Conservation (phyloP, 2,113 vertebrate genomes). For the Mustelus asterias region DNA sequence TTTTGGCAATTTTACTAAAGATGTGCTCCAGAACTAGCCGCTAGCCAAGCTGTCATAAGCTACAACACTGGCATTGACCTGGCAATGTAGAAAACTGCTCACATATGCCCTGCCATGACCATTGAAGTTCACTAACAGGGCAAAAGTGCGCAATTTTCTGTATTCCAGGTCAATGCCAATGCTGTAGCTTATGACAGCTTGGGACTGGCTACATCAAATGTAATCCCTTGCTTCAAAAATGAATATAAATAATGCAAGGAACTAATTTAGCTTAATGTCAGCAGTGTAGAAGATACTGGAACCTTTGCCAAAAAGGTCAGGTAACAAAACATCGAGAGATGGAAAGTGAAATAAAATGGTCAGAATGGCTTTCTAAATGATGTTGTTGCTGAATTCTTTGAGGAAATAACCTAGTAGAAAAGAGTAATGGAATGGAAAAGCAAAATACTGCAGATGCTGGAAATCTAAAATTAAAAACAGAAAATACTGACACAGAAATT, state of each 20-base stretch:
- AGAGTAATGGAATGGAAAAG: neutral
- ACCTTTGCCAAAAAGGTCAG: neutral
- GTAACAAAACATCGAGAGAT: neutral
- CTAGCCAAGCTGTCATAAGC: no score
- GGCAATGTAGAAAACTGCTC: no score
- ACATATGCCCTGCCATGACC: no score
- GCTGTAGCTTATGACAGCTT: neutral
- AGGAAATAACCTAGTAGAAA: neutral
- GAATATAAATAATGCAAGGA: neutral
- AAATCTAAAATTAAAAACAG: neutral
- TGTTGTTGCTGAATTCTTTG: neutral
- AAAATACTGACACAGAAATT: neutral
- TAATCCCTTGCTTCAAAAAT: neutral
- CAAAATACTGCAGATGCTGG: neutral
- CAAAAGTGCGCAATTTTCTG: no score
- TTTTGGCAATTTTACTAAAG: no score
- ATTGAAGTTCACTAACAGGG: no score
- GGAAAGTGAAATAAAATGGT: neutral
- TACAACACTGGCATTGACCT: no score
- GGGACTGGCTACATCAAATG: neutral
- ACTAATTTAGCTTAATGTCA: neutral
- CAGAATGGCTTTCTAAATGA: neutral
- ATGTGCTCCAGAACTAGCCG: no score
- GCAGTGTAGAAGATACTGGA: neutral
- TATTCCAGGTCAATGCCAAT: no score